Conservation (phyloP, 2,797 vertebrate genomes). For the Darevskia nairensis region DNA sequence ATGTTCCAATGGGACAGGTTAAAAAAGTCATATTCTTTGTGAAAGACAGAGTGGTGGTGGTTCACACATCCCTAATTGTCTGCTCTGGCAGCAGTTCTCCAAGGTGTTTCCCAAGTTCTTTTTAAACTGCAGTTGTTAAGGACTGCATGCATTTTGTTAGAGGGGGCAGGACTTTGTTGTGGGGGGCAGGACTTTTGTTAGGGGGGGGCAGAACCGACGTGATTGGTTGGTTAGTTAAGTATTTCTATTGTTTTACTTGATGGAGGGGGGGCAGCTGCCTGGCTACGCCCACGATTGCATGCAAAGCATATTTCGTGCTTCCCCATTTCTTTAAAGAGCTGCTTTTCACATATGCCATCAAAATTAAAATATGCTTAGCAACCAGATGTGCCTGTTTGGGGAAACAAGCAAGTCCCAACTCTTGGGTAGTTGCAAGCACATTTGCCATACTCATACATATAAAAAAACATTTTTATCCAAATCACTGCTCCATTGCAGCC, state of each 20-base stretch:
- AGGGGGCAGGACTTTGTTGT: no score
- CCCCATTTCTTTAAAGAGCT: neutral
- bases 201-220: no score
- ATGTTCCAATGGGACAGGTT: no score
- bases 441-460: neutral
- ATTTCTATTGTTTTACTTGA: no score
- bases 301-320: neutral
- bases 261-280: no score
- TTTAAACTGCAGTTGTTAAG: neutral
- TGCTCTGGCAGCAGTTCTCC: neutral
- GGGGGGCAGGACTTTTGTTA: no score
- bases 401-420: neutral
- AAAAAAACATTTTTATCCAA: neutral
- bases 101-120: neutral
- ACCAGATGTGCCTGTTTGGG: neutral
- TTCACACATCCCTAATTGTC: neutral
- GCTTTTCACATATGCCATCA: neutral
- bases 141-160: neutral
- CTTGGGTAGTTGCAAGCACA: neutral
- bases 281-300: neutral
- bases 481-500: neutral
- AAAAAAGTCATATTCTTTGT: neutral
- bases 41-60: neutral
- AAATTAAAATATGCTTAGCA: neutral
- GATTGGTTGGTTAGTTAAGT: no score